phyloP scores from a whole-genome alignment of 1,140 invertebrate genomes.

The Sitobion miscanthi region DNA sequence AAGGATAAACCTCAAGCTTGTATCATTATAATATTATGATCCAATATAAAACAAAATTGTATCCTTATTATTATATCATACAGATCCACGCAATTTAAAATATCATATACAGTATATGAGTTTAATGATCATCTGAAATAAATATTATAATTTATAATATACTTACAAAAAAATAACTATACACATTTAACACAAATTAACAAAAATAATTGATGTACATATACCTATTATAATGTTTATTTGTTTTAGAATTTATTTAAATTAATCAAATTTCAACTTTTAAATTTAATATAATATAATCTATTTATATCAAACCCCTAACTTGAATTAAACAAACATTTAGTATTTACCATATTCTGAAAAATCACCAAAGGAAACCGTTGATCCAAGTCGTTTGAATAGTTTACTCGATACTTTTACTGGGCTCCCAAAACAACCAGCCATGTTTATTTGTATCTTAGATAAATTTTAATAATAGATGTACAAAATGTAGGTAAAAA shows the following conservation, averaged over 20 bases:
- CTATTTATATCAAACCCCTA: neutral
- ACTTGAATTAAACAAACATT: neutral
- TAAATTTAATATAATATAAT: neutral
- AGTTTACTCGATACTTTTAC: neutral
- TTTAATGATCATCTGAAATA: neutral
- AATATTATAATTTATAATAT: neutral
- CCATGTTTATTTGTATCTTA: neutral
- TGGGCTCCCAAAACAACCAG: neutral
- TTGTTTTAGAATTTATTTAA: neutral
- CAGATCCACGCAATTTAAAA: neutral
- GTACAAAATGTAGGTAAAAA: neutral
- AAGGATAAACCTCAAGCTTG: neutral
- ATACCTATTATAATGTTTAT: neutral
- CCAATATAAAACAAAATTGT: neutral
- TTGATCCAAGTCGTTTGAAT: slow-evolving; percentile 10
- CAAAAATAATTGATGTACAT: neutral
- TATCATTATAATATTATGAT: neutral
- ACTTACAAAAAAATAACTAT: neutral
- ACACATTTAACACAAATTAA: neutral
- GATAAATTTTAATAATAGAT: neutral
- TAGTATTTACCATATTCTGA: slow-evolving; percentile 35
- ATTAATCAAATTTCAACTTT: neutral
- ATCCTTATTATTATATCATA: neutral
- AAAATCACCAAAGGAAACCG: slow-evolving; percentile 11
- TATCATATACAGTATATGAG: neutral